Percentiles rank a stretch among this genome's conserved stretches.
These are phyloP conservation scores for Casuarius casuarius DNA, from an alignment of 2,113 vertebrate species.

Conservation along the genomic window DNA sequence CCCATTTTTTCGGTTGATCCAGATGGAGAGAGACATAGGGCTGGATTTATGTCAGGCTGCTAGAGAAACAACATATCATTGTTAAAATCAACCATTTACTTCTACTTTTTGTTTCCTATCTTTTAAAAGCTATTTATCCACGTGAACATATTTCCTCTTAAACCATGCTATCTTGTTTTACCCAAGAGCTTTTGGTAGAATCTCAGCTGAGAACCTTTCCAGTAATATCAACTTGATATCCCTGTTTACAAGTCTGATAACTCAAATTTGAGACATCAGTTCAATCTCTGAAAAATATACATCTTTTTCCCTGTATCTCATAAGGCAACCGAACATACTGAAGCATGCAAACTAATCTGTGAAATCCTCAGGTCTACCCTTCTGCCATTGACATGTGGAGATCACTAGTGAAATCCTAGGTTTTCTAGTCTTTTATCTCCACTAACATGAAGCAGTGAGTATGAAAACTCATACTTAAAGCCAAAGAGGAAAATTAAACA, in stretches of 20 bases:
- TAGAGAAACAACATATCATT: background rate
- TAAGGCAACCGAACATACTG: background rate
- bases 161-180: background rate
- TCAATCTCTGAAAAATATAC: background rate
- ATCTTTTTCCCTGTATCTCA: background rate
- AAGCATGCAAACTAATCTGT: background rate
- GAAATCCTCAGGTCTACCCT: background rate
- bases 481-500: background rate
- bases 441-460: background rate
- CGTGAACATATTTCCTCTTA: background rate
- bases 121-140: background rate
- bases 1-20: background rate
- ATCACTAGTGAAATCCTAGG: background rate
- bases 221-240: background rate
- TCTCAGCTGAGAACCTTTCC: background rate
- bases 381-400: background rate
- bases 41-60: background rate
- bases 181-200: background rate
- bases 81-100: background rate
- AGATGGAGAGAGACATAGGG: background rate
- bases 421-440: background rate
- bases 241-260: background rate
- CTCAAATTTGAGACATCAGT: background rate
- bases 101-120: background rate
- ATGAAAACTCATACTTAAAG: background rate